phyloP scores from a whole-genome alignment of 2,888 invertebrate species.

The Rhabditophanes sp. region DNA sequence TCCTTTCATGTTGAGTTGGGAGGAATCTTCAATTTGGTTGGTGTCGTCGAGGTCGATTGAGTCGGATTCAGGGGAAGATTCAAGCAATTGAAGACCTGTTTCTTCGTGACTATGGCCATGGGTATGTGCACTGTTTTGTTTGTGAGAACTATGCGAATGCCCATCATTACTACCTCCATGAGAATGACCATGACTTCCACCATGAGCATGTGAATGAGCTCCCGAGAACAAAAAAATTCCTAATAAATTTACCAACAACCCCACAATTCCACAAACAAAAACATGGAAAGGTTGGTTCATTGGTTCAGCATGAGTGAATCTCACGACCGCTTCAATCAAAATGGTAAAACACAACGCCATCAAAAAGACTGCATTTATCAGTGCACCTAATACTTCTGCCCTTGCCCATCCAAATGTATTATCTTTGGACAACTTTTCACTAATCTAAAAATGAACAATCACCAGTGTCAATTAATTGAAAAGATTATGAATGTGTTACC shows the following conservation, averaged over 20 bases:
- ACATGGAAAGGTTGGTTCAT: constrained; percentile 50
- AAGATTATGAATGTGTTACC: no score
- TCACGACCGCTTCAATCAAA: constrained; percentile 85
- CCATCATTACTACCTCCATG: no score
- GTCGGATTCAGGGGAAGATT: no score
- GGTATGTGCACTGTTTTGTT: no score
- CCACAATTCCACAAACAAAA: constrained; percentile 70
- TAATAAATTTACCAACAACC: constrained; percentile 77
- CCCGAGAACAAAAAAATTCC: constrained; percentile 80
- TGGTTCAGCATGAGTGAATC: constrained; percentile 47
- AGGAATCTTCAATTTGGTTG: no score
- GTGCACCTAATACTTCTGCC: constrained; percentile 88
- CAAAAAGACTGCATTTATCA: constrained; percentile 92
- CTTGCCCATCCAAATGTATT: constrained; percentile 99
- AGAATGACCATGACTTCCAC: constrained; percentile 7
- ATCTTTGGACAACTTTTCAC: constrained; percentile 52
- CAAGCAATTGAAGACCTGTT: no score
- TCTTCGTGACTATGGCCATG: no score
- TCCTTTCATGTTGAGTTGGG: constrained; percentile 98
- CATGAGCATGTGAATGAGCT: no score
- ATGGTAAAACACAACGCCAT: constrained; percentile 94
- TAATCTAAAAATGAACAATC: constrained; percentile 27
- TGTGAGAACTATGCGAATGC: no score
- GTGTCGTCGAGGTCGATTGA: no score
- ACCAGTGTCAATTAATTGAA: no score